Conservation (phyloP, 2,888 invertebrate genomes). For the Cerastis rubricosa region DNA sequence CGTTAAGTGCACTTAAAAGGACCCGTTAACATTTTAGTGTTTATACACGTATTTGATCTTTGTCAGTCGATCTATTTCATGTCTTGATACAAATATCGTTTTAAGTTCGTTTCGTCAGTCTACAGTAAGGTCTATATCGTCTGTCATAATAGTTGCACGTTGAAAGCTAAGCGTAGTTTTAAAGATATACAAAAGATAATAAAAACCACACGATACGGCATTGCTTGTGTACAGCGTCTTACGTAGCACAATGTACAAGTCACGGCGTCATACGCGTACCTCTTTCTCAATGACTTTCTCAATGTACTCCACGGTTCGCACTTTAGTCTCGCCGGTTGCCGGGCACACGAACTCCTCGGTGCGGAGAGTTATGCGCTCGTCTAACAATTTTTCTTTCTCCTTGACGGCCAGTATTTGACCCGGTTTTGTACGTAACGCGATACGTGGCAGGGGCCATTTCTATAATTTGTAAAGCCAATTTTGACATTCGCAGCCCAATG, state of each 20-base stretch:
- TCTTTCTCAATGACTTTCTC: conserved; percentile 99
- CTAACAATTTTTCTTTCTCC: conserved; percentile 97
- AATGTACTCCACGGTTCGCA: conserved; percentile 98
- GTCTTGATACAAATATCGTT: conserved; percentile 52
- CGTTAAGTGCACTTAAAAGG: conserved; percentile 72
- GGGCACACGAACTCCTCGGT: conserved; percentile 97
- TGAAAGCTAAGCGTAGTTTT: conserved; percentile 87
- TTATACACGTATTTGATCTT: conserved; percentile 70
- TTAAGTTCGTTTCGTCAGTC: conserved; percentile 54
- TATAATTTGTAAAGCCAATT: conserved; percentile 90
- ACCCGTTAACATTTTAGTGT: conserved; percentile 71
- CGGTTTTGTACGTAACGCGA: conserved; percentile 96
- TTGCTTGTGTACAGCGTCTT: conserved; percentile 88
- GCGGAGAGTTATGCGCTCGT: conserved; percentile 96
- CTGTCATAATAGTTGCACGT: conserved; percentile 76
- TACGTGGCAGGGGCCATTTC: conserved; percentile 94
- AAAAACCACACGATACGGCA: conserved; percentile 86
- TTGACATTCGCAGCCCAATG: conserved; percentile 86
- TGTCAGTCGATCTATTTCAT: conserved; percentile 67
- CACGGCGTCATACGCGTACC: conserved; percentile 91
- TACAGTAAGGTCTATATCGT: conserved; percentile 62
- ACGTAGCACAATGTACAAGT: conserved; percentile 85
- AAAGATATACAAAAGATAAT: conserved; percentile 77
- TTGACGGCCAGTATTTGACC: conserved; percentile 95
- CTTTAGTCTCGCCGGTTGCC: conserved; percentile 95